A percentile compares a stretch with the other conserved stretches of the same genome.
Conservation (phyloP, 2,113 vertebrate species). For the Okapia johnstoni region DNA sequence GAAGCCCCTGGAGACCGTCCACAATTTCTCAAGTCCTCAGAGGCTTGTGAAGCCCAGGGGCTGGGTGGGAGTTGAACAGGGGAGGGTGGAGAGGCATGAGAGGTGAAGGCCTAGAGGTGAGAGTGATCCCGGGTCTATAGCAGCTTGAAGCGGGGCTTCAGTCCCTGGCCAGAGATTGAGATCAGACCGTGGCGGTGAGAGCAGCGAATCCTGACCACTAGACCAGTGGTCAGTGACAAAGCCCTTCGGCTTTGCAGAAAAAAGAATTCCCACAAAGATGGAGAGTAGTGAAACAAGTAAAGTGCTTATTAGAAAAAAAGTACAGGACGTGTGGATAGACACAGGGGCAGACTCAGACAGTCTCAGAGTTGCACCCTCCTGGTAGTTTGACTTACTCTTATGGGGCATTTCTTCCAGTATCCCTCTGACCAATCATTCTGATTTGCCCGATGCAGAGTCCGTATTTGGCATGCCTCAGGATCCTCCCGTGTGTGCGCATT, state of each 20-base stretch:
- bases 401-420: not conserved
- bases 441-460: not conserved
- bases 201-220: not conserved
- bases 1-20: not conserved
- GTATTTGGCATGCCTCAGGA: not conserved
- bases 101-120: not conserved
- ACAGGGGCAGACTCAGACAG: not conserved
- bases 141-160: not conserved
- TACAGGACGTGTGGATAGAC: not conserved
- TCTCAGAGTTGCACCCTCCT: not conserved
- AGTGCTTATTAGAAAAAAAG: not conserved
- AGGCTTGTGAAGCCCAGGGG: fast-evolving
- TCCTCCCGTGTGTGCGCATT: not conserved
- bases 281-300: not conserved
- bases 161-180: not conserved
- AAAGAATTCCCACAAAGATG: not conserved
- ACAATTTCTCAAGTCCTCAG: not conserved
- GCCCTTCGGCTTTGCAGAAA: not conserved
- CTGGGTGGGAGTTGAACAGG: not conserved
- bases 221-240: not conserved
- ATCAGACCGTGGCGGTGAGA: not conserved
- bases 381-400: not conserved
- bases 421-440: not conserved
- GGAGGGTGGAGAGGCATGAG: too few relatives aligned
- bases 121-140: not conserved